Evolutionary conservation across 2,113 vertebrate species (phyloP), one percentile per base, ranked within the genome.

Genomic region (Etheostoma cragini): DNA sequence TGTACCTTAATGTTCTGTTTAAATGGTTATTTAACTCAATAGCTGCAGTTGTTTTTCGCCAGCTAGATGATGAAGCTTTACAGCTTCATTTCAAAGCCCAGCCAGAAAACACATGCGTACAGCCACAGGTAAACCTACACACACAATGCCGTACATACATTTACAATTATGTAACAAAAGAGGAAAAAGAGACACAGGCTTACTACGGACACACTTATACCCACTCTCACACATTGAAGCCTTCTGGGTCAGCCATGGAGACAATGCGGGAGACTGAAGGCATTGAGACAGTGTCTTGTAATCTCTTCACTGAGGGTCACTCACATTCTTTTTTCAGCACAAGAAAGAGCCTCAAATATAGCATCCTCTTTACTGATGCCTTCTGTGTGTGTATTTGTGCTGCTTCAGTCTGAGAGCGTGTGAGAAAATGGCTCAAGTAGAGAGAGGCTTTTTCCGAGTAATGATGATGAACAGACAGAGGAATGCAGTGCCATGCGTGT

Each of bases 251-350:
- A 84, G 76, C 62, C 72, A 70, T 63, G 52, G 70, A 85, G 72
- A 90, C 83, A 89, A 88, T 78, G 80, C 46, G n/a, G 16, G 21
- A 82, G 81, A 82, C 72, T 68, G 62, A 70, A 77, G 66, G 72
- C 87, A 87, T 35, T 87, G 89, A 93, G 80, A 89, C 76, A 61
- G 87, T 74, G 81, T 93, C 89, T 93, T 89, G 90, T 90, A 87
- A 92, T 93, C 88, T 87, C 72, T 68, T 84, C 86, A 74, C 73
- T 85, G 72, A 90, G 87, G 82, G 85, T 81, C 83, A 76, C 86
- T 81, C 83, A 76, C 86, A 90, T 86, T 89, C 87, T 94, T 89
- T 91, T 83, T 89, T 81, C 71, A 72, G 80, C 65, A 2, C 72
- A 21, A 80, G 72, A 88, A 84, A 81, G 80, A 80, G 78, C 65